Conservation (phyloP, 2,888 invertebrate species). For the Eilema depressum region DNA sequence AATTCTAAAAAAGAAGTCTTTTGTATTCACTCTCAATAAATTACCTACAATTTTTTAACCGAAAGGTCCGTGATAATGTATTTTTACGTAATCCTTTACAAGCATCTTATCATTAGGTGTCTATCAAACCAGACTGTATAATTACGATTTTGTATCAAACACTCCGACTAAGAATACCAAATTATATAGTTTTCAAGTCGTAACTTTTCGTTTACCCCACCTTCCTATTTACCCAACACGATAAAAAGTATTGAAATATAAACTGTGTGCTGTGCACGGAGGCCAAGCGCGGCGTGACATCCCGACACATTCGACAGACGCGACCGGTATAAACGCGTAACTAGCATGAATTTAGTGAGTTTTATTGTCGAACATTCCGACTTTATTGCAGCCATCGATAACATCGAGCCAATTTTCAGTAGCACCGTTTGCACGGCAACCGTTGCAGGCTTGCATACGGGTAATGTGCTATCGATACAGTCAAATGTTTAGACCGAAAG, state of each 20-base stretch:
- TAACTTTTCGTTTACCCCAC: neutral
- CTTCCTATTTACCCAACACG: neutral
- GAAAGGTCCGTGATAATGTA: neutral
- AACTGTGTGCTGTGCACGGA: neutral
- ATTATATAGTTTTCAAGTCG: neutral
- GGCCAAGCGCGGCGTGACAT: neutral
- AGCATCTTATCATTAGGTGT: neutral
- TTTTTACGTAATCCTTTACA: neutral
- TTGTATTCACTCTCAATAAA: neutral
- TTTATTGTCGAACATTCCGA: conserved; percentile 47
- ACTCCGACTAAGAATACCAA: neutral
- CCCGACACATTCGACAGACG: conserved; percentile 15
- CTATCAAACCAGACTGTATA: neutral
- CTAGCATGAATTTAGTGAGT: conserved; percentile 35
- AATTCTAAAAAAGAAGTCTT: conserved; percentile 30
- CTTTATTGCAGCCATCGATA: conserved; percentile 55
- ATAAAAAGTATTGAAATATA: neutral
- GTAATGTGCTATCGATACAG: conserved; percentile 41
- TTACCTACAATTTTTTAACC: neutral
- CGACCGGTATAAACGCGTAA: conserved; percentile 33
- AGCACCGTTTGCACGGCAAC: conserved; percentile 41
- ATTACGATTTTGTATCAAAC: neutral
- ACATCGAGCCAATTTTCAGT: conserved; percentile 51
- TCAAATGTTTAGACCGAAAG: conserved; percentile 47
- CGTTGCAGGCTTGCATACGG: conserved; percentile 32